Evolutionary conservation across 2,113 vertebrate genomes (phyloP), one percentile per base, ranked within the genome.

Genomic region (Hepsetus odoe): DNA sequence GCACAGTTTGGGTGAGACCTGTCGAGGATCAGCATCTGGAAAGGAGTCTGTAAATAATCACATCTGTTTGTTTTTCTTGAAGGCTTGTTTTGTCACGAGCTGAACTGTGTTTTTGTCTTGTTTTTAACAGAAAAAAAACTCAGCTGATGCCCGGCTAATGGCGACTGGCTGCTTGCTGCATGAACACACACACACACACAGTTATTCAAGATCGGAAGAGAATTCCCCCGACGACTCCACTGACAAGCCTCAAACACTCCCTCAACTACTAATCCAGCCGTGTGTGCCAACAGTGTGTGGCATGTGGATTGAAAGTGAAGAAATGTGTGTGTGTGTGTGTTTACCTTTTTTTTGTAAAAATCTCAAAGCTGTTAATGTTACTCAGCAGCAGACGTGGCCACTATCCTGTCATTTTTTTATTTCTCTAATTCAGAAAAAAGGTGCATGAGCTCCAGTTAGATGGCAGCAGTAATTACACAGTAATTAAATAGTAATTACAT

Each of bases 131-230:
- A 94, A 92, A 93, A 87, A 74, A 77, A 80, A 74, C 92, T 93
- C 91, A 94, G 83, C 91, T 95, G 94, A 95, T 93, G 89, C 88
- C 91, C 89, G 90, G 93, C 91, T 95, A 92, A 94, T 90, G 90
- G 91, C 94, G 89, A 94, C 94, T 94, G 95, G 92, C 95, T 95
- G 94, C 95, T 96, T 96, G 95, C 97, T 98, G 96, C 96, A 98
- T 98, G 96, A 58, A 73, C 42, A 51, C 72, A 51, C 20, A 35
- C 72, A 62, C 72, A 62, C 38, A 56, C 32, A 58, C 51, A 38
- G 28, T 33, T 18, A 30, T 22, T 30, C 74, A 38, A 95, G 96
- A 96, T 94, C 95, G 95, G 93, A 94, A 92, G 90, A 89, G 84
- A 95, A 85, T 33, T 28, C 87, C 93, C 89, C 94, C 94, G 92